Percentiles rank a stretch among this genome's conserved stretches.
phyloP scores from a whole-genome alignment of 2,797 vertebrate genomes.

The Lithobates sylvaticus region DNA sequence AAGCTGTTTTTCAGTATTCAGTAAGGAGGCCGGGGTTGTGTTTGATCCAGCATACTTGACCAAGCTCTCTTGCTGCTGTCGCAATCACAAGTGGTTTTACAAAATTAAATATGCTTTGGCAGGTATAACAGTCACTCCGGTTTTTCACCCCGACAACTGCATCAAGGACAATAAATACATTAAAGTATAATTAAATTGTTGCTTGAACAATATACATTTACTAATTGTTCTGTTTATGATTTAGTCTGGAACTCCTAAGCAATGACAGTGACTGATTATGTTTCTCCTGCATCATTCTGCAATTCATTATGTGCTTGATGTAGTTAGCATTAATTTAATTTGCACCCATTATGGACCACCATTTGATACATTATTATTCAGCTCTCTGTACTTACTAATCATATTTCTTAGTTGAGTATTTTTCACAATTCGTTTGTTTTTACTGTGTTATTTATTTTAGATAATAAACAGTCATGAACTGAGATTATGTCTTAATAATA shows the following conservation, averaged over 20 bases:
- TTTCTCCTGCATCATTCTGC: slow-evolving; percentile 25
- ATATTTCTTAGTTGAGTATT: slow-evolving; percentile 25
- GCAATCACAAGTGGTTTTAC: no score
- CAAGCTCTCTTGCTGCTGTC: no score
- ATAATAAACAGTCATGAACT: not conserved
- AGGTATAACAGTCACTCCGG: no score
- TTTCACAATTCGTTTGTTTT: slow-evolving; percentile 9
- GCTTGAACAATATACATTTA: not conserved
- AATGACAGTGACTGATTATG: slow-evolving; percentile 30
- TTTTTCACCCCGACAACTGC: not conserved
- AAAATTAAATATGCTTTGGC: no score
- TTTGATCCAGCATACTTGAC: no score
- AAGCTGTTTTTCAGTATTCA: no score
- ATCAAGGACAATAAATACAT: not conserved
- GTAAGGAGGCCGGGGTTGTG: no score
- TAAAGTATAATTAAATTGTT: not conserved
- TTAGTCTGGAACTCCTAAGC: not conserved
- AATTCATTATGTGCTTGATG: slow-evolving; percentile 30
- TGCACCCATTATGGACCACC: slow-evolving; percentile 27
- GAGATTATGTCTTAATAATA: not conserved
- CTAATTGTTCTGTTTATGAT: slow-evolving; percentile 28
- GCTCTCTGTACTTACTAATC: slow-evolving; percentile 14
- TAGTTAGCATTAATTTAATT: slow-evolving; percentile 37
- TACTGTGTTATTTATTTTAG: not conserved
- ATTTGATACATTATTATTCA: slow-evolving; percentile 29